phyloP scores from a whole-genome alignment of 1,140 invertebrate species.

The Drosophila parvula region DNA sequence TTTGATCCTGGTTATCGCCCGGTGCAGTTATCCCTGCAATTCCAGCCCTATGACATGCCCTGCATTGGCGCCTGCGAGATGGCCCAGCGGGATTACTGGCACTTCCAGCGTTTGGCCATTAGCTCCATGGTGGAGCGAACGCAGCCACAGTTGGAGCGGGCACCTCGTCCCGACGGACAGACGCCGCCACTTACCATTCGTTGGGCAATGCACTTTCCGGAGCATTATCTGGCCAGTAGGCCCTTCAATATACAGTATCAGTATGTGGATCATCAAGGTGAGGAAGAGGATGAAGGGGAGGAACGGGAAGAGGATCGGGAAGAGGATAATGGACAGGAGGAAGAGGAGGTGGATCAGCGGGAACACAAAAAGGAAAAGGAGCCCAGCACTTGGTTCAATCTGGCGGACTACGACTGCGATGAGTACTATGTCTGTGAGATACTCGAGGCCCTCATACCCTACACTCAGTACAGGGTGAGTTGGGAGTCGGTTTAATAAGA shows the following conservation, averaged over 20 bases:
- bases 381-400: conserved; percentile 89
- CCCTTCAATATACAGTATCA: conserved; percentile 85
- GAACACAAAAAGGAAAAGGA: conserved; percentile 81
- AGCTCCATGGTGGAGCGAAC: conserved; percentile 51
- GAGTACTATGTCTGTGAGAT: conserved; percentile 76
- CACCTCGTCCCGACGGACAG: conserved; percentile 32
- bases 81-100: conserved; percentile 74
- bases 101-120: conserved; percentile 65
- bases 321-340: conserved; percentile 83
- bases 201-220: conserved; percentile 88
- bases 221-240: conserved; percentile 84
- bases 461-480: conserved; percentile 93
- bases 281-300: conserved; percentile 84
- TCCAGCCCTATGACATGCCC: conserved; percentile 89
- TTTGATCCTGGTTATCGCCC: conserved; percentile 1
- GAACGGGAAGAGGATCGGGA: conserved; percentile 85
- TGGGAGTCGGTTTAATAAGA: rapidly evolving
- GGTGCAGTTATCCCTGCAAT: conserved; percentile 90
- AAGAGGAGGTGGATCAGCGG: conserved; percentile 86
- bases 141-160: conserved; percentile 55
- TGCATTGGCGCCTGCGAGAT: conserved; percentile 85
- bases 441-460: conserved; percentile 91
- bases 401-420: conserved; percentile 85
- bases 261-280: conserved; percentile 88
- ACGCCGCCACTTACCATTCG: conserved; percentile 87